Evolutionary conservation across 2,113 vertebrate genomes (phyloP), one percentile per base, ranked within the genome.

Genomic region (Rutilus rutilus): DNA sequence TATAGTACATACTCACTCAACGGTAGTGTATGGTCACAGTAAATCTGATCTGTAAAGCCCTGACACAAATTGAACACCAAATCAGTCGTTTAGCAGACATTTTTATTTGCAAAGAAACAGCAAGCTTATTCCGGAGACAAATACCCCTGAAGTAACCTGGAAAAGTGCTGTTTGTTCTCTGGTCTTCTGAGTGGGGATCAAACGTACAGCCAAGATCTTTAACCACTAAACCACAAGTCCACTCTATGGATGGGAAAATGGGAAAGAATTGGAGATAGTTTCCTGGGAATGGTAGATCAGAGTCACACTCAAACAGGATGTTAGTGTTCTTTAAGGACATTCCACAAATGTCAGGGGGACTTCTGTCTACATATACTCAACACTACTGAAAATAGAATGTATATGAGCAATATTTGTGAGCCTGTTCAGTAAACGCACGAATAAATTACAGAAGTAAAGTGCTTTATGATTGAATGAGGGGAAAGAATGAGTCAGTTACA

Each of bases 271-370:
- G 5, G 3, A 47, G 5, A 1, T 33, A 4, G 27, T 69, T 82
- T 69, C 45, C 10, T 82, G 80, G 45, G 80, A 82, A 82, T 1
- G n/a, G 42, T 75, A n/a, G 71, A 17, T 75, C 25, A 77, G 15
- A 33, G 76, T 78, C 76, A 78, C 10, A 78, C 54, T 78, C 52
- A 36, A 82, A 82, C 80, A 82, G 80, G 80, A 82, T 82, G 80
- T 69, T 67, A 5, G 45, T 82, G 45, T 82, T 82, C 64, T 82
- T 82, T 15, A 82, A 67, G 42, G 3, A 36, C 80, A 69, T 82
- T 82, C 80, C 80, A 82, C 62, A 23, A 50, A 52, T 36, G 47
- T 3, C 64, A n/a, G 19, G 27, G 64, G 25, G 52, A 50, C 59
- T 2, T 80, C 39, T 25, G 59, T 80, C 10, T 82, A 69, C 45